A percentile compares a stretch with the other conserved stretches of the same genome.
phyloP scores from a whole-genome alignment of 2,888 invertebrate genomes.

The Ectemnius cavifrons region DNA sequence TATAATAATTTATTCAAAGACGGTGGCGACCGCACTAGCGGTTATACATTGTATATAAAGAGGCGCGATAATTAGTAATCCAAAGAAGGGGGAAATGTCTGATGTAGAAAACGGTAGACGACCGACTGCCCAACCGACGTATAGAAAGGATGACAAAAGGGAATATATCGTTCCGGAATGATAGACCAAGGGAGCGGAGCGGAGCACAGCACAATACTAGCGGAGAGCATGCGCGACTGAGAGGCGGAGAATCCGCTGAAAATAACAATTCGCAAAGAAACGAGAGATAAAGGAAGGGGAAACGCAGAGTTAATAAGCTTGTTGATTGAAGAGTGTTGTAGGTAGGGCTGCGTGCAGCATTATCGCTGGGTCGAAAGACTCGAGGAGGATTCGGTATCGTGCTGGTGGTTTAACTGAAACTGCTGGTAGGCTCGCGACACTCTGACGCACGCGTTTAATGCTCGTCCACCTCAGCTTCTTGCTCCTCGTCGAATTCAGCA shows the following conservation, averaged over 20 bases:
- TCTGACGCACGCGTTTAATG: slow-evolving; percentile 77
- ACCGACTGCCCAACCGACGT: neutral
- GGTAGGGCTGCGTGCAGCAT: slow-evolving; percentile 19
- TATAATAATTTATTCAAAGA: slow-evolving; percentile 73
- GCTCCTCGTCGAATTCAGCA: slow-evolving; percentile 89
- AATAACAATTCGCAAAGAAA: slow-evolving; percentile 67
- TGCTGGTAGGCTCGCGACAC: slow-evolving; percentile 20
- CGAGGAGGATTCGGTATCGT: neutral
- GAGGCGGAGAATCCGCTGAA: slow-evolving; percentile 65
- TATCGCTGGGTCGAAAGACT: slow-evolving; percentile 32
- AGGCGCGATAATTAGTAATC: slow-evolving; percentile 55
- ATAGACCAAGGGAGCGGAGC: no score
- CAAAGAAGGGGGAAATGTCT: slow-evolving; percentile 18
- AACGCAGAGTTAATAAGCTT: slow-evolving; percentile 57
- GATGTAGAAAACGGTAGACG: neutral
- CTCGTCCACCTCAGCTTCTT: slow-evolving; percentile 86
- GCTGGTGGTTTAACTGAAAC: slow-evolving; percentile 12
- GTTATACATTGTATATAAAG: slow-evolving; percentile 65
- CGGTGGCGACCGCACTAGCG: slow-evolving; percentile 62
- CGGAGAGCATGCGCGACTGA: slow-evolving; percentile 12
- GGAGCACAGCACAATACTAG: neutral
- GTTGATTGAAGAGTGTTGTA: slow-evolving; percentile 37
- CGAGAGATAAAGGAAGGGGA: slow-evolving; percentile 42
- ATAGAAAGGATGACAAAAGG: neutral
- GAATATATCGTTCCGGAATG: neutral